Conservation (phyloP, 2,797 vertebrate genomes). For the Coilia nasus region DNA sequence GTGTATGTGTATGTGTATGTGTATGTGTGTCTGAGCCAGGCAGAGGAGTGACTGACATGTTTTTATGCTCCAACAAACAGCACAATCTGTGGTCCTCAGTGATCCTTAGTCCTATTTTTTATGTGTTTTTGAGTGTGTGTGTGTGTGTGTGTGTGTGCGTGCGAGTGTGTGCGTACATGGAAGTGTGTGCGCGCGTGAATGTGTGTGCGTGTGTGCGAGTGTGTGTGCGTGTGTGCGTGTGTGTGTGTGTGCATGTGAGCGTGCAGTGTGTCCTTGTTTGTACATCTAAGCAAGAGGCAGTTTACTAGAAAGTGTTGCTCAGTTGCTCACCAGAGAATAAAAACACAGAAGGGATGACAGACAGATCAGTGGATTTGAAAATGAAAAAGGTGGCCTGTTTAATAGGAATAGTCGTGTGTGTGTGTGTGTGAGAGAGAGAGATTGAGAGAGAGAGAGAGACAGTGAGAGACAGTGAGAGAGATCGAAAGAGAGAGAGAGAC, state of each 20-base stretch:
- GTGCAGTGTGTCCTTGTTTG: neutral
- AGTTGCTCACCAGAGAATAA: neutral
- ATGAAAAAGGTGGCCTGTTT: no score
- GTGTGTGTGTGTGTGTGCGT: neutral
- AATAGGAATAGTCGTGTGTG: no score
- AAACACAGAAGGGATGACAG: neutral
- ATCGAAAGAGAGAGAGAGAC: no score
- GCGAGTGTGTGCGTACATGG: neutral
- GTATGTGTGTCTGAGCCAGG: neutral
- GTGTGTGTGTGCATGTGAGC: neutral
- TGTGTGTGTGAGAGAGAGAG: no score
- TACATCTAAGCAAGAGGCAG: neutral
- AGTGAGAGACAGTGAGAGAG: no score
- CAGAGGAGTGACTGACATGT: constrained; percentile 9
- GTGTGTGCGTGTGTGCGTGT: neutral
- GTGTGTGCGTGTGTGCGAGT: neutral
- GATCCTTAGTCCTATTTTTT: no score
- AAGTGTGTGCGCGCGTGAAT: neutral
- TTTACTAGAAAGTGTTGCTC: constrained; percentile 11
- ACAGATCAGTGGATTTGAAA: neutral
- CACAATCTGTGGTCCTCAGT: constrained; percentile 10
- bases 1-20: neutral
- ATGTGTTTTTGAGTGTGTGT: neutral
- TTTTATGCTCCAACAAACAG: constrained; percentile 11
- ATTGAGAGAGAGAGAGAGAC: no score